A percentile compares a stretch with the other conserved stretches of the same genome.
Conservation (phyloP, 1,140 invertebrate species). For the Globodera rostochiensis region DNA sequence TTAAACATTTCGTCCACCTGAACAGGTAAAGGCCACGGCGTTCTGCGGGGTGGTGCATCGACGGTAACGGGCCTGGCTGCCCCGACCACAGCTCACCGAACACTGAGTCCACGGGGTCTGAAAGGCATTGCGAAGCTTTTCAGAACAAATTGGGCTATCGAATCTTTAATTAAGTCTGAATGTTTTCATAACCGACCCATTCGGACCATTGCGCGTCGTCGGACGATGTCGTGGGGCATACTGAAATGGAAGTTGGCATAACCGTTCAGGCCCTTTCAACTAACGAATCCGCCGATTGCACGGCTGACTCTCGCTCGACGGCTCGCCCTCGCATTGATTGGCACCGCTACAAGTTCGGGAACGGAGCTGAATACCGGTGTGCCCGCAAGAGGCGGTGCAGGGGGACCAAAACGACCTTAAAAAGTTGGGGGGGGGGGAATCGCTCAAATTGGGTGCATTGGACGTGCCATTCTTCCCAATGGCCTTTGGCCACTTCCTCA, state of each 20-base stretch:
- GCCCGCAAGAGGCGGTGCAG: conserved; percentile 55
- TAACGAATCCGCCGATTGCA: conserved; percentile 43
- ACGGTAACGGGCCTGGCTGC: conserved; percentile 61
- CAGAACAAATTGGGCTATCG: not conserved
- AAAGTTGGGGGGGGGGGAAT: not conserved
- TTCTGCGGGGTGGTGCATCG: conserved; percentile 57
- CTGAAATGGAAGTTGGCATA: not conserved
- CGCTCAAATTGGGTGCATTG: not conserved
- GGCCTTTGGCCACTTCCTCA: conserved; percentile 4
- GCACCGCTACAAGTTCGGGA: conserved; percentile 53
- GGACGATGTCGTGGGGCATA: conserved; percentile 47
- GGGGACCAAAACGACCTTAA: conserved; percentile 53
- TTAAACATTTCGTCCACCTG: conserved; percentile 41
- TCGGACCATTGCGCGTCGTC: conserved; percentile 57
- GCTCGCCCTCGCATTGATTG: conserved; percentile 56
- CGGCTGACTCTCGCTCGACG: conserved; percentile 41
- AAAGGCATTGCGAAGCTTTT: not conserved
- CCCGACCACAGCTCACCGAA: conserved; percentile 58
- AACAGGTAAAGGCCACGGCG: conserved; percentile 60
- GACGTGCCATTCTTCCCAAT: conserved; percentile 17
- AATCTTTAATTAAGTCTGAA: not conserved
- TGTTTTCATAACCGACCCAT: conserved; percentile 36
- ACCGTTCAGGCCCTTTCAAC: not conserved
- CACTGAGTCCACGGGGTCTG: conserved; percentile 29
- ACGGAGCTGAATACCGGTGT: conserved; percentile 52